phyloP scores from a whole-genome alignment of 2,888 invertebrate species.

The Copidosoma aretas region DNA sequence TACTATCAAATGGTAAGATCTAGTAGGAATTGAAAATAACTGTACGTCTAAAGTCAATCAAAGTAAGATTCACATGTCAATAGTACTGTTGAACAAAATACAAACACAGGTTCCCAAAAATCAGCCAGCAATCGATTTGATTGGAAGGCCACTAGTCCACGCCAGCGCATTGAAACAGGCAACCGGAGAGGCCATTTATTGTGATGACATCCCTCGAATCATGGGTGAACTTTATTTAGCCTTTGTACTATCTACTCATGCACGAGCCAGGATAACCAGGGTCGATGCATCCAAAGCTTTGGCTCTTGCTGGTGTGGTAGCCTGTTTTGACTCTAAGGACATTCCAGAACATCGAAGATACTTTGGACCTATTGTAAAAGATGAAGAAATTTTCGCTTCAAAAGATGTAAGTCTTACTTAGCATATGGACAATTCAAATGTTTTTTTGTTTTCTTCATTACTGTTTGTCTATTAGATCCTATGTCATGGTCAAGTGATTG shows the following conservation, averaged over 20 bases:
- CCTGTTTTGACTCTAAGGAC: constrained; percentile 81
- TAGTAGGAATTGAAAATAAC: neutral
- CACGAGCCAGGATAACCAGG: constrained; percentile 80
- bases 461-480: constrained; percentile 61
- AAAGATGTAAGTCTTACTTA: constrained; percentile 66
- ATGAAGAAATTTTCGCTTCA: constrained; percentile 84
- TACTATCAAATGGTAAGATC: constrained; percentile 65
- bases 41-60: neutral
- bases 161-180: constrained; percentile 85
- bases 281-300: constrained; percentile 80
- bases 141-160: constrained; percentile 84
- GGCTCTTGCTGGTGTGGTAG: constrained; percentile 78
- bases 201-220: constrained; percentile 83
- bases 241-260: constrained; percentile 79
- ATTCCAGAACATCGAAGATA: constrained; percentile 72
- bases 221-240: constrained; percentile 82
- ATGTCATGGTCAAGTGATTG: constrained; percentile 80
- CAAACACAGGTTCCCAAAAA: constrained; percentile 62
- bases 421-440: neutral
- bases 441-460: constrained; percentile 3
- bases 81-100: neutral
- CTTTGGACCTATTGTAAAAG: constrained; percentile 77
- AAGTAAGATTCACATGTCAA: neutral
- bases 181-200: constrained; percentile 90
- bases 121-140: constrained; percentile 72